A percentile compares a stretch with the other conserved stretches of the same genome.
Conservation (phyloP, 2,113 vertebrate species). For the Arothron firmamentum region DNA sequence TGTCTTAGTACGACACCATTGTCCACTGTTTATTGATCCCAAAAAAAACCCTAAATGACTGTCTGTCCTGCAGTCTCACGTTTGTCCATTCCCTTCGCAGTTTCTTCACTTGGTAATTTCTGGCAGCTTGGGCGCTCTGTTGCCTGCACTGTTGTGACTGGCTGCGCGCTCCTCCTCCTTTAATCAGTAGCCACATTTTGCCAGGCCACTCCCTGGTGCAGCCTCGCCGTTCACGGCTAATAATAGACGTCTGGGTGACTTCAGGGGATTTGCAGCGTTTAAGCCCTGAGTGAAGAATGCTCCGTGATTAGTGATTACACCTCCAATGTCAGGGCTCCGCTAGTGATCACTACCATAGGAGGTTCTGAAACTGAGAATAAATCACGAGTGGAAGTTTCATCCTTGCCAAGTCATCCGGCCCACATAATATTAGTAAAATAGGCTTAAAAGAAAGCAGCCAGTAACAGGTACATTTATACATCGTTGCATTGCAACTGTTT, state of each 20-base stretch:
- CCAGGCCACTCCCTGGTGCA: slow-evolving; percentile 48
- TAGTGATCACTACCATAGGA: slow-evolving; percentile 21
- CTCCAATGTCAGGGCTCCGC: slow-evolving; percentile 3
- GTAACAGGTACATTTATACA: too few relatives aligned
- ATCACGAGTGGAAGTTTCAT: too few relatives aligned
- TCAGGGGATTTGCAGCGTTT: slow-evolving; percentile 46
- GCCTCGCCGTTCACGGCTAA: slow-evolving; percentile 57
- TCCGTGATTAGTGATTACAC: slow-evolving; percentile 44
- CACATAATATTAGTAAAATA: too few relatives aligned
- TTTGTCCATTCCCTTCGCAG: slow-evolving; percentile 42
- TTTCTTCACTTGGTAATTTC: slow-evolving; percentile 38
- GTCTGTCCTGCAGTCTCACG: slow-evolving; percentile 3
- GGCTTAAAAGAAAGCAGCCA: too few relatives aligned
- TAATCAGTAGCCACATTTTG: slow-evolving; percentile 57
- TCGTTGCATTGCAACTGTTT: too few relatives aligned
- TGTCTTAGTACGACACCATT: too few relatives aligned
- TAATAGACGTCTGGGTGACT: slow-evolving; percentile 52
- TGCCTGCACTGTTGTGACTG: slow-evolving; percentile 43
- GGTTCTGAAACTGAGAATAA: neutral
- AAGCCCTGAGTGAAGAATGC: slow-evolving; percentile 32
- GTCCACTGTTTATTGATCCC: too few relatives aligned
- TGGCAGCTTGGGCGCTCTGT: slow-evolving; percentile 51
- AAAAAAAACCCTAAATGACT: neutral
- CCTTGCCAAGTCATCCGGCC: too few relatives aligned
- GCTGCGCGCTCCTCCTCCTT: slow-evolving; percentile 46